phyloP scores from a whole-genome alignment of 1,140 invertebrate species.

The Charaxes varanes region DNA sequence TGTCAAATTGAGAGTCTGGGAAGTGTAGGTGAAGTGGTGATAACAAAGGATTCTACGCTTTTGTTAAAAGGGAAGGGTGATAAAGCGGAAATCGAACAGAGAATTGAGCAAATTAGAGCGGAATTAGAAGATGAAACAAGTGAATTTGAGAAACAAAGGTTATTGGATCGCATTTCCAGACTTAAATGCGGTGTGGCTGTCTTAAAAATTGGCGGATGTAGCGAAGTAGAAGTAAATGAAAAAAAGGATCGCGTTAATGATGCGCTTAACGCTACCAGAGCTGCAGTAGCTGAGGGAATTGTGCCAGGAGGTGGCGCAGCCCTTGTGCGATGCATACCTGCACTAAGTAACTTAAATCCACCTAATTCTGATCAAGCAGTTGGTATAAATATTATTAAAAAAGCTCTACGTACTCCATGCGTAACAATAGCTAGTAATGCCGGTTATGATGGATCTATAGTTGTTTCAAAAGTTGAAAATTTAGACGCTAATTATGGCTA shows the following conservation, averaged over 20 bases:
- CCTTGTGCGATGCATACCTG: constrained; percentile 89
- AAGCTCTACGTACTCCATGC: constrained; percentile 94
- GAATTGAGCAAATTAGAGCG: constrained; percentile 93
- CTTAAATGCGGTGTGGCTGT: constrained; percentile 97
- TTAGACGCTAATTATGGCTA: constrained; percentile 89
- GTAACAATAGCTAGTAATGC: constrained; percentile 97
- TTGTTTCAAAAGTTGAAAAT: constrained; percentile 93
- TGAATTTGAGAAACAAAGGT: constrained; percentile 99
- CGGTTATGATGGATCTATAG: constrained; percentile 94
- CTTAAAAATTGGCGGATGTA: constrained; percentile 96
- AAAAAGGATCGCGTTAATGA: constrained; percentile 99
- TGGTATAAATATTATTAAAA: constrained; percentile 93
- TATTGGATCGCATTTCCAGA: constrained; percentile 96
- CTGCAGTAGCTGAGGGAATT: constrained; percentile 99
- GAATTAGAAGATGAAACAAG: constrained; percentile 96
- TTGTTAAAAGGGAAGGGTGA: constrained; percentile 93
- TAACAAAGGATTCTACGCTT: constrained; percentile 99
- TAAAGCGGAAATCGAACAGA: constrained; percentile 89
- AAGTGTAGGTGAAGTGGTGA: constrained; percentile 94
- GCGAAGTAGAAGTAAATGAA: constrained; percentile 99
- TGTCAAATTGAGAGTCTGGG: constrained; percentile 93
- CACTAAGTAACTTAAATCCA: constrained; percentile 81
- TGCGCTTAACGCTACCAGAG: constrained; percentile 97
- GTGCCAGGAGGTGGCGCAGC: constrained; percentile 98
- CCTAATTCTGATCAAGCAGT: constrained; percentile 91